These are phyloP conservation scores for Aphidoletes aphidimyza DNA, from an alignment of 2,888 invertebrate species.

Conservation along the genomic window DNA sequence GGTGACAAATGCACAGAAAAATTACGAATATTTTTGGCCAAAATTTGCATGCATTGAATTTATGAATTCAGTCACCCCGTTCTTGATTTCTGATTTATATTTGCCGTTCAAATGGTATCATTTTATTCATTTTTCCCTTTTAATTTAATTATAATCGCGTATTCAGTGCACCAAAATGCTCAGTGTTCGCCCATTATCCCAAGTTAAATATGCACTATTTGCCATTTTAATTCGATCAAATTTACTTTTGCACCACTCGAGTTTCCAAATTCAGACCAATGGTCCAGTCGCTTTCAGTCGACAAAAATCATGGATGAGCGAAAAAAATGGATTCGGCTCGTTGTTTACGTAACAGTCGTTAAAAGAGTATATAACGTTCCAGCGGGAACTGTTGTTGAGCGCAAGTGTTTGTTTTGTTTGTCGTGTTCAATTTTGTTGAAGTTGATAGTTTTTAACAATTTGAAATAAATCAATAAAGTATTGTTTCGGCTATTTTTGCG, in stretches of 20 bases:
- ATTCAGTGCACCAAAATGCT: no score
- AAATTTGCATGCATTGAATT: neutral
- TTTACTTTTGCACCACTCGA: neutral
- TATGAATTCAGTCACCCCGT: neutral
- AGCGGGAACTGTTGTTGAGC: neutral
- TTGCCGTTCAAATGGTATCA: slow-evolving; percentile 34
- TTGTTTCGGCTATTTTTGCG: slow-evolving; percentile 37
- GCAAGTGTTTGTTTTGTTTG: neutral
- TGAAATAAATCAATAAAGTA: slow-evolving; percentile 53
- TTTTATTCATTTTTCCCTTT: slow-evolving; percentile 1
- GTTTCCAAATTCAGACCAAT: neutral
- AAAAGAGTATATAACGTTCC: neutral
- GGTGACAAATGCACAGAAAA: neutral
- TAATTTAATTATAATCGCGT: slow-evolving; percentile 15
- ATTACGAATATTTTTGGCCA: neutral
- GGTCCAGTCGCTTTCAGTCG: neutral
- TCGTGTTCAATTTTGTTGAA: neutral
- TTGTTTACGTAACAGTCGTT: slow-evolving; percentile 15
- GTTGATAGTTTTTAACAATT: slow-evolving; percentile 45
- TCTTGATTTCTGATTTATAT: slow-evolving; percentile 44
- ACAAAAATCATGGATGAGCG: no score
- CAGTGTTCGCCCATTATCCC: neutral
- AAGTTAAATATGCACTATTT: slow-evolving; percentile 43
- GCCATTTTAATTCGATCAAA: slow-evolving; percentile 42
- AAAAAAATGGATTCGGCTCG: neutral